Base-by-base conservation (phyloP, 2,888 invertebrate genomes). In the Eupithecia centaureata region DNA sequence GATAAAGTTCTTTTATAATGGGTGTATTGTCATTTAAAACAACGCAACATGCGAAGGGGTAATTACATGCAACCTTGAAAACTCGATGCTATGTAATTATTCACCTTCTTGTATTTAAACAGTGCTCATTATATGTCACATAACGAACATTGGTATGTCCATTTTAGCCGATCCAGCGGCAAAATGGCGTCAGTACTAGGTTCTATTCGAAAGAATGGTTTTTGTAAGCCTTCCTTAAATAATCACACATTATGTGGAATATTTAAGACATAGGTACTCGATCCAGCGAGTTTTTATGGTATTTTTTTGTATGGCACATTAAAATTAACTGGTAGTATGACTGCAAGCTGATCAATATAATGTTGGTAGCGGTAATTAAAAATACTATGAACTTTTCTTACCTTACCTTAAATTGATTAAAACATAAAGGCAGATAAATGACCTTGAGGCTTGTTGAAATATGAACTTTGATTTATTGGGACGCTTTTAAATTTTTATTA, bases 11-110 rank as follows among this genome's bases (percentile, higher is more conserved):
- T 54, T 15, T 27, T n/a, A 18, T 28, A 15, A 56, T 56, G 54
- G 30, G 7, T 15, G 13, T 28, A 68, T 65, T 65, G 35, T 69
- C 54, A 65, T 54, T 54, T 68, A 62, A 68, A 68, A 18, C 18
- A 38, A 56, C 51, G 59, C 54, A 63, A 51, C 22, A 54, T 12
- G 22, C 54, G 15, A 54, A 32, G 3, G 65, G 54, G 62, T 58
- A 65, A 68, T 68, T 54, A 59, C 5, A 28, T 32, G 33, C 61
- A 57, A 42, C 69, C 65, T 65, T 69, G 65, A 25, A 51, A 28
- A 33, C 59, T 33, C 63, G 27, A 25, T 13, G 47, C 51, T 47
- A 27, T 38, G 65, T 51, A 57, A 59, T 61, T 63, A 60, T 56
- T 58, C 65, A 63, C 42, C 59, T 65, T 54, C 3, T 28, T 35